Base-by-base conservation (phyloP, 2,888 invertebrate genomes). In the Dicycla oo region DNA sequence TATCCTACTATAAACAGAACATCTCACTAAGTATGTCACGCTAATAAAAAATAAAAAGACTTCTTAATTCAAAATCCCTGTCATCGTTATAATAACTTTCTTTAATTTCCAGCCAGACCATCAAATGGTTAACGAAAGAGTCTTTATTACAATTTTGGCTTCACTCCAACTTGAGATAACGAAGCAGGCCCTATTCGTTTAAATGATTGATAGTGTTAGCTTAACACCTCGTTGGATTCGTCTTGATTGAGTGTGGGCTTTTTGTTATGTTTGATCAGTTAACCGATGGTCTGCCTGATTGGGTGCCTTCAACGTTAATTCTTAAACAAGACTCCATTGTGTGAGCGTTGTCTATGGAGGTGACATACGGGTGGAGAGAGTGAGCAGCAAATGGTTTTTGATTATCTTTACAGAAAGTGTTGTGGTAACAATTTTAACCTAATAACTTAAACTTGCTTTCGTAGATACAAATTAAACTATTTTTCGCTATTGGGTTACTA, bases 171-270 rank as follows among this genome's bases (percentile, higher is more conserved):
- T 82, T 87, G 87, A 89, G 89, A 91, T 92, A 93, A 93, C 92
- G 91, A 91, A 91, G 87, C 86, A 84, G 90, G 88, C 88, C 87
- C 88, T 89, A 87, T 88, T 88, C 84, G 80, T 82, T 85, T 76
- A 82, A 82, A 84, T 96, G 95, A 96, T 95, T 95, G 95, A 95
- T 96, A 91, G 94, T 89, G 90, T 89, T 91, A 91, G 92, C 91
- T 93, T 93, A 94, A 93, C 95, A 95, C 95, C 94, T 94, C 93
- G 91, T 89, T 93, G 92, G 90, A 90, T 91, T 88, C 90, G 88
- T 93, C 91, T 93, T 95, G 95, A 95, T 95, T 94, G 95, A 94
- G 93, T 93, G 94, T 94, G 90, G 92, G 93, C 91, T 93, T 94
- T 94, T 94, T 94, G 93, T 94, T 93, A 88, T 94, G 92, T 95